Evolutionary conservation across 2,113 vertebrate species (phyloP), one percentile per base, ranked within the genome.

Genomic region (Nestor notabilis): DNA sequence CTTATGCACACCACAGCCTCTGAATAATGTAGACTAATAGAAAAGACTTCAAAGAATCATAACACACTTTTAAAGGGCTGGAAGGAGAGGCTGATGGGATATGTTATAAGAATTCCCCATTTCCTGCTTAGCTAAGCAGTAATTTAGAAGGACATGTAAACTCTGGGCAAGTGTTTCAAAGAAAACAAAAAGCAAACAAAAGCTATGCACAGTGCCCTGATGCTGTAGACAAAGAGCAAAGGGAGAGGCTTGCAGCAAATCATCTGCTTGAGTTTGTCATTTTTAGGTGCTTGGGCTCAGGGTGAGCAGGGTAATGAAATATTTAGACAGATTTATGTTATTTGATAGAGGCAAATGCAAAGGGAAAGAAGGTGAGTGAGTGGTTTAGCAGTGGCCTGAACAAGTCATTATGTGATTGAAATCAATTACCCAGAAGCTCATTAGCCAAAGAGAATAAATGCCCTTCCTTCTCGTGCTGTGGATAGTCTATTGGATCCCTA

Each of bases 11-110:
- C 95, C 96, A 90, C 96, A 95, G 92, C 86, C 79, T 90, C 94
- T 97, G 93, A 96, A 97, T 96, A 95, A 96, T 95, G 83, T 87
- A 41, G 83, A 93, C 86, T 89, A 88, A 83, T 78, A 92, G 90
- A 86, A 90, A 80, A 95, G 95, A 97, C 96, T 94, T 96, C 95
- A 97, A 96, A 97, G 96, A 93, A 87, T n/a, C 85, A 52, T 61
- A 95, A 71, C 90, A 68, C 50, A 29, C 43, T 75, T 96, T 90
- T 55, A 83, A 94, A 96, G 35, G 86, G 64, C 92, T 96, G 88
- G 76, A 68, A 94, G 88, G 85, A 81, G 92, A 90, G 95, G 85
- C 69, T 10, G 76, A 81, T 13, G 90, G 97, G 95, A 93, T 68
- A 93, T 93, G 92, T 83, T 94, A 46, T 33, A 97, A 93, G 94